Conservation (phyloP, 2,113 vertebrate genomes). For the Dasyurus viverrinus region DNA sequence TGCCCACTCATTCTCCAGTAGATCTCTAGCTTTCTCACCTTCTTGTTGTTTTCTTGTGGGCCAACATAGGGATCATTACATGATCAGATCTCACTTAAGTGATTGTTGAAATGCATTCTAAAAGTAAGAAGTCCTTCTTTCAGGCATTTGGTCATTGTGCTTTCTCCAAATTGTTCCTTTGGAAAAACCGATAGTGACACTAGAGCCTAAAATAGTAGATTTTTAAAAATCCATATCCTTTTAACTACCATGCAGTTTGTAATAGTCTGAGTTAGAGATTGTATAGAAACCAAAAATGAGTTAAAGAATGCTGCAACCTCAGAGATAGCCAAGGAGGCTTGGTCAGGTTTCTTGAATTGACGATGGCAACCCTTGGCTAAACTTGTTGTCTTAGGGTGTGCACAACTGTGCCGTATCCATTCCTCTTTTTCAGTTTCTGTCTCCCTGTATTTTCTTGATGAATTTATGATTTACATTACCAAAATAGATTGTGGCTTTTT, state of each 20-base stretch:
- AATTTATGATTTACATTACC: conserved; percentile 18
- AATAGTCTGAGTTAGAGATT: neutral
- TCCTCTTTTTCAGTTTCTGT: neutral
- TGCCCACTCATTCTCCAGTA: neutral
- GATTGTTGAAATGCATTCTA: neutral
- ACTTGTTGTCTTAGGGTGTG: neutral
- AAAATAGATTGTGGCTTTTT: conserved; percentile 10
- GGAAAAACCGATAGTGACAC: neutral
- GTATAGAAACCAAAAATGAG: neutral
- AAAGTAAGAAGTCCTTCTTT: neutral
- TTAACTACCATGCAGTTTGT: neutral
- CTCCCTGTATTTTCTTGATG: neutral
- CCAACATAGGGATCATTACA: neutral
- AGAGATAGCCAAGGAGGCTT: neutral
- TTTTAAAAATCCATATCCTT: neutral
- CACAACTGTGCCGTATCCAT: neutral
- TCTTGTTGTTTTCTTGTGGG: neutral
- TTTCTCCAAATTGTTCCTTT: neutral
- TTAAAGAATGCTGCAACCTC: neutral
- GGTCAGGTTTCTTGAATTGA: neutral
- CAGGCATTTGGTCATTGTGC: neutral
- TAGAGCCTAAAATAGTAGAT: neutral
- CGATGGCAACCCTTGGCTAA: neutral
- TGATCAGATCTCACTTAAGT: neutral
- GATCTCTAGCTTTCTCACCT: neutral